phyloP scores from a whole-genome alignment of 2,888 invertebrate species.

The Patella pellucida region DNA sequence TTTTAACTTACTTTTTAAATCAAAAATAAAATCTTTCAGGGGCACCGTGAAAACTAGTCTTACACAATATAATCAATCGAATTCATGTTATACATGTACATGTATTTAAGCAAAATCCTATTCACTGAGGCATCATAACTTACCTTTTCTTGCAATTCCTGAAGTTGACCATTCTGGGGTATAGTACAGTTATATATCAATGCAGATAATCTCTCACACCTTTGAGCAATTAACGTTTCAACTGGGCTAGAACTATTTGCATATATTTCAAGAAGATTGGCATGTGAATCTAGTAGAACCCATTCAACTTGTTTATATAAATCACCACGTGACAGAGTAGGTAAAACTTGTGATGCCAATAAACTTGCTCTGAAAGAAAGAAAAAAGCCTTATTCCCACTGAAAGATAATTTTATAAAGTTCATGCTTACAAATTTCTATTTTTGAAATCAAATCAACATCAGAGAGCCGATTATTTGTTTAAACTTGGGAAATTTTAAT shows the following conservation, averaged over 20 bases:
- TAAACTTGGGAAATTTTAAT: no score
- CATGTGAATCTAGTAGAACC: constrained; percentile 68
- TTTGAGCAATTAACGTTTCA: constrained; percentile 55
- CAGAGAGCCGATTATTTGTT: no score
- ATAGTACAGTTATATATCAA: constrained; percentile 64
- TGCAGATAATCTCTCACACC: constrained; percentile 64
- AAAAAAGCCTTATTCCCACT: not conserved
- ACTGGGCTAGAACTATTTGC: constrained; percentile 45
- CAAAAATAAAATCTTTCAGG: no score
- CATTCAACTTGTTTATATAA: constrained; percentile 67
- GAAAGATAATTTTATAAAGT: no score
- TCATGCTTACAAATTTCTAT: no score
- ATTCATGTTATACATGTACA: no score
- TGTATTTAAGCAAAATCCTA: no score
- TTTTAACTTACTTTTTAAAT: no score
- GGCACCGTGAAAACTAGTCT: no score
- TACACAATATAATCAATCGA: no score
- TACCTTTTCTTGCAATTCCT: constrained; percentile 64
- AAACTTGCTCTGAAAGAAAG: constrained; percentile 58
- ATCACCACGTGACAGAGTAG: constrained; percentile 61
- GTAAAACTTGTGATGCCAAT: constrained; percentile 60
- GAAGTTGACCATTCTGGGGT: constrained; percentile 58
- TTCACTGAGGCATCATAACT: not conserved
- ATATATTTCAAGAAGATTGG: constrained; percentile 58
- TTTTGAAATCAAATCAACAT: no score